These are phyloP conservation scores for Puntigrus tetrazona DNA, from an alignment of 2,113 vertebrate species.

Conservation along the genomic window DNA sequence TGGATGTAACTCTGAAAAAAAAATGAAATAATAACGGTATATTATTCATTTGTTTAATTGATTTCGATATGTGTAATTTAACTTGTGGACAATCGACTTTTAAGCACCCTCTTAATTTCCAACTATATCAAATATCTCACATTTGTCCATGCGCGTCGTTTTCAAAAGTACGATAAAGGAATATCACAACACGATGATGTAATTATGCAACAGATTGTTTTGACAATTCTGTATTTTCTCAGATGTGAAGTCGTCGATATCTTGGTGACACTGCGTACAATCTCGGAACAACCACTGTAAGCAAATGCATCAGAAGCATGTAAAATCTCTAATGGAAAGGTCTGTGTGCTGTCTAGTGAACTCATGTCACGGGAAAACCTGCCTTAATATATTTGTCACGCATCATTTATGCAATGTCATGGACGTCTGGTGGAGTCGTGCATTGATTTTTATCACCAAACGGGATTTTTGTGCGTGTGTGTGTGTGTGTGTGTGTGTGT, in stretches of 20 bases:
- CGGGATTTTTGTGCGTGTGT: conserved; percentile 37
- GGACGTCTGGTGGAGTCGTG: conserved; percentile 59
- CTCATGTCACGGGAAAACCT: conserved; percentile 48
- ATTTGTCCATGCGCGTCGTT: background rate
- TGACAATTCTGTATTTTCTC: background rate
- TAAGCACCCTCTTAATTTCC: background rate
- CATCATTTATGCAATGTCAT: conserved; percentile 62
- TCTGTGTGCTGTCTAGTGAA: conserved; percentile 50
- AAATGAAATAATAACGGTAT: conserved; percentile 14
- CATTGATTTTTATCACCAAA: conserved; percentile 46
- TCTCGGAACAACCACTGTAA: conserved; percentile 50
- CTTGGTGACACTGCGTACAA: conserved; percentile 42
- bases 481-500: background rate
- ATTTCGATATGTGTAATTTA: conserved; percentile 38
- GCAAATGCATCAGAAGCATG: conserved; percentile 49
- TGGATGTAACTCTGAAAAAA: conserved; percentile 23
- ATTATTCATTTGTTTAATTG: background rate
- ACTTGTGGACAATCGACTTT: conserved; percentile 42
- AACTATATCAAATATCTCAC: background rate
- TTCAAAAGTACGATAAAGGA: background rate
- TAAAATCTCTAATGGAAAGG: conserved; percentile 47
- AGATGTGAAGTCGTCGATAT: conserved; percentile 34
- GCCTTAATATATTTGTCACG: conserved; percentile 63
- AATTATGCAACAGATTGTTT: conserved; percentile 45
- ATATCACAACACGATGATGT: conserved; percentile 8